These are phyloP conservation scores for human DNA, from an alignment of 2,113 vertebrate genomes.

Conservation along the genomic window DNA sequence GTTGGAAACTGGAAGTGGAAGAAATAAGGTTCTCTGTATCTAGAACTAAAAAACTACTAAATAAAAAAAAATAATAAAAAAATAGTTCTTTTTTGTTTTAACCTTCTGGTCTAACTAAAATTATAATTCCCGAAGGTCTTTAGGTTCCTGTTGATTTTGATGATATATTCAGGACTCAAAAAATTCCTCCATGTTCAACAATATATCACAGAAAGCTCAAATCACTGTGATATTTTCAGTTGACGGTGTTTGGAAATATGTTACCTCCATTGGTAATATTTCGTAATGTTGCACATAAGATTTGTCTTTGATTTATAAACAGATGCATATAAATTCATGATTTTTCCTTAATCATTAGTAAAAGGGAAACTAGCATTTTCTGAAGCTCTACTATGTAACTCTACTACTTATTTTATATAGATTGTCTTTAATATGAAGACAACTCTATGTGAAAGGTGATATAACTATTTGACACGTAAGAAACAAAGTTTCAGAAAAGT, in stretches of 20 bases:
- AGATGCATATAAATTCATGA: not conserved
- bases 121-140: not conserved
- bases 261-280: not conserved
- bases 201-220: not conserved
- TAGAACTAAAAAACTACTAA: not conserved
- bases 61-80: not conserved
- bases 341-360: not conserved
- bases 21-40: not conserved
- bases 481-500: not conserved
- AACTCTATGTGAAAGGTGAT: no score
- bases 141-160: not conserved
- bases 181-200: not conserved
- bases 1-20: not conserved
- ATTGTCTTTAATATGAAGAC: not conserved
- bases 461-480: not conserved
- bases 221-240: not conserved
- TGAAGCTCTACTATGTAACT: not conserved
- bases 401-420: not conserved
- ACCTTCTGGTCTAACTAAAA: not conserved
- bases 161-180: not conserved
- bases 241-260: not conserved
- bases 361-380: not conserved
- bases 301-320: not conserved
- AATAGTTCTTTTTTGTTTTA: not conserved
- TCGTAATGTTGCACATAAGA: not conserved